Conservation (phyloP, 2,113 vertebrate species). For the Struthio camelus region DNA sequence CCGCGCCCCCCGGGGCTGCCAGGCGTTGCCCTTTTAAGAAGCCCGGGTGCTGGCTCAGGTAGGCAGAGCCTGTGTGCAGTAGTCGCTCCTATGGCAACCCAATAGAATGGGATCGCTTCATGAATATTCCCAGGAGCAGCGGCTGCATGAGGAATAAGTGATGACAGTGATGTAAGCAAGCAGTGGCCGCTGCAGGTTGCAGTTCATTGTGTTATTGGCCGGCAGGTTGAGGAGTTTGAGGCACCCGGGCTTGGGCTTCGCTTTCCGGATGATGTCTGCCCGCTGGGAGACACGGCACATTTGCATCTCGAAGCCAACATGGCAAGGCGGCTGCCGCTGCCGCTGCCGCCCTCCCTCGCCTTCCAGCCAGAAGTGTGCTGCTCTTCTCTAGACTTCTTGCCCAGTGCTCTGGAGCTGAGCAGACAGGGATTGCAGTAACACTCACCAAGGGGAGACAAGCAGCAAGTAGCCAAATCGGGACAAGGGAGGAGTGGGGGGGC, state of each 20-base stretch:
- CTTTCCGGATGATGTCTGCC: slow-evolving; percentile 44
- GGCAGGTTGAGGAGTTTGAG: slow-evolving; percentile 53
- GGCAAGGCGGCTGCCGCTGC: slow-evolving; percentile 56
- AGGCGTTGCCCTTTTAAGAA: slow-evolving; percentile 84
- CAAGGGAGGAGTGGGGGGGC: neutral
- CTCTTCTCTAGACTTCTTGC: slow-evolving; percentile 61
- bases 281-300: slow-evolving; percentile 17
- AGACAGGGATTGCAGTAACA: slow-evolving; percentile 46
- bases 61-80: slow-evolving; percentile 87
- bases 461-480: slow-evolving; percentile 58
- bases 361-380: slow-evolving; percentile 60
- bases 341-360: slow-evolving; percentile 46
- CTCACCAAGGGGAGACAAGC: slow-evolving; percentile 29
- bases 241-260: neutral
- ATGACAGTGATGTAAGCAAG: slow-evolving; percentile 85
- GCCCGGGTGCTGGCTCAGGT: slow-evolving; percentile 80
- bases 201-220: slow-evolving; percentile 59
- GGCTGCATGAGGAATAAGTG: slow-evolving; percentile 86
- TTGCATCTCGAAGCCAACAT: slow-evolving; percentile 61
- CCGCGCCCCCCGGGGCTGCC: neutral
- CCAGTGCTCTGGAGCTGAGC: slow-evolving; percentile 46
- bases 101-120: slow-evolving; percentile 85
- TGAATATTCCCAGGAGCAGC: slow-evolving; percentile 90
- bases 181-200: slow-evolving; percentile 69
- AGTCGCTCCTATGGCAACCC: slow-evolving; percentile 96